phyloP scores from a whole-genome alignment of 2,888 invertebrate genomes.

The Meta bourneti region DNA sequence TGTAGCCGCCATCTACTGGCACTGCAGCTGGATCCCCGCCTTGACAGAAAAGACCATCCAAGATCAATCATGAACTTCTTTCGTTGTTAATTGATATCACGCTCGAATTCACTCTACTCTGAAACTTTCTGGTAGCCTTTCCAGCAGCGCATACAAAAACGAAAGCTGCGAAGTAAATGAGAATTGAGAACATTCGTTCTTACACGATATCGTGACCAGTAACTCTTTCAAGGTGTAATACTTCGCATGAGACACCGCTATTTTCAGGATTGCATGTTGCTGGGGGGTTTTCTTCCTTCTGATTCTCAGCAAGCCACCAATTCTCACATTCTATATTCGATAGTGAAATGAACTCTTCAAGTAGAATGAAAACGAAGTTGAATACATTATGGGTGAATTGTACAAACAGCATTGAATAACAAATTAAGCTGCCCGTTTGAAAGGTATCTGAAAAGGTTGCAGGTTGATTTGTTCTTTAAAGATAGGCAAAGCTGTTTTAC shows the following conservation, averaged over 20 bases:
- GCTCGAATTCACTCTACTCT: neutral
- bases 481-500: too few species aligned
- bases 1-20: too few species aligned
- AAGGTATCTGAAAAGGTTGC: too few species aligned
- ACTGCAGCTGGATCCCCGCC: too few species aligned
- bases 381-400: too few species aligned
- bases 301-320: neutral
- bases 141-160: neutral
- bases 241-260: neutral
- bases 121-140: neutral
- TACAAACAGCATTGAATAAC: too few species aligned
- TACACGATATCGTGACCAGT: slow-evolving; percentile 16
- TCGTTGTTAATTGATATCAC: neutral
- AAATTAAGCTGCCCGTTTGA: too few species aligned
- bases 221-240: neutral
- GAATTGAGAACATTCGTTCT: neutral
- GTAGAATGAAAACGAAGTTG: too few species aligned
- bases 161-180: neutral
- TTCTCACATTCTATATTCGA: too few species aligned
- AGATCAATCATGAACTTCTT: neutral
- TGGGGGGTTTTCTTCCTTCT: neutral
- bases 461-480: too few species aligned
- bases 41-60: too few species aligned
- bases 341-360: too few species aligned
- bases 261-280: slow-evolving; percentile 7